Base-by-base conservation (phyloP, 2,113 vertebrate species). In the Dascyllus trimaculatus region DNA sequence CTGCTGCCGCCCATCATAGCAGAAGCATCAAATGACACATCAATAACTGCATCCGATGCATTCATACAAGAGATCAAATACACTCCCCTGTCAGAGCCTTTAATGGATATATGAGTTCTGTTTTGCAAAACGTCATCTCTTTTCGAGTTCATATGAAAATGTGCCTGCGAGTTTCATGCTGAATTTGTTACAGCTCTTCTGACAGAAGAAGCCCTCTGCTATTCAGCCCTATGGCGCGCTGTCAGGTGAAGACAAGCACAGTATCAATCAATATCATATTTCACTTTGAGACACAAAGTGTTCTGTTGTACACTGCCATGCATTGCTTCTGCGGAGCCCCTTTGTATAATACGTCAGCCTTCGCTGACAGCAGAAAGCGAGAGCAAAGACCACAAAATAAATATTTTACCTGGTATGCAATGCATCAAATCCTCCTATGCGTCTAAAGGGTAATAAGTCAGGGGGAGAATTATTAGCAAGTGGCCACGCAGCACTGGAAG, bases 241-340 rank as follows among this genome's bases (percentile, higher is more conserved):
- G 69, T 84, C 78, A 84, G 68, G 46, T 71, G 57, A 80, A 80
- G 71, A 78, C 65, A 17, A 11, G 25, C 62, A 13, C 77, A 24
- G 38, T 54, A 87, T 90, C 82, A 81, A 75, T 87, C 86, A 86
- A 59, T 71, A 85, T 88, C 81, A 85, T 72, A 82, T 88, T 86
- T 90, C 71, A 75, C 72, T 80, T 58, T 80, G 64, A 86, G 70
- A 83, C 81, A 85, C 64, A 53, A 88, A 85, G 80, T 25, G 60
- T 76, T 90, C 73, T 71, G 81, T 84, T 84, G 68, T 75, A 82
- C 66, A 71, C 51, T 85, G 76, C 57, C 76, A 75, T 51, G 56
- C 70, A 68, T 73, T 56, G 78, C 84, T 68, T 71, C 68, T 80
- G 78, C 54, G 58, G 58, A 60, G 81, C 45, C 11, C 29, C 52